These are phyloP conservation scores for Chelidonichthys spinosus DNA, from an alignment of 2,797 vertebrate species.

Conservation along the genomic window DNA sequence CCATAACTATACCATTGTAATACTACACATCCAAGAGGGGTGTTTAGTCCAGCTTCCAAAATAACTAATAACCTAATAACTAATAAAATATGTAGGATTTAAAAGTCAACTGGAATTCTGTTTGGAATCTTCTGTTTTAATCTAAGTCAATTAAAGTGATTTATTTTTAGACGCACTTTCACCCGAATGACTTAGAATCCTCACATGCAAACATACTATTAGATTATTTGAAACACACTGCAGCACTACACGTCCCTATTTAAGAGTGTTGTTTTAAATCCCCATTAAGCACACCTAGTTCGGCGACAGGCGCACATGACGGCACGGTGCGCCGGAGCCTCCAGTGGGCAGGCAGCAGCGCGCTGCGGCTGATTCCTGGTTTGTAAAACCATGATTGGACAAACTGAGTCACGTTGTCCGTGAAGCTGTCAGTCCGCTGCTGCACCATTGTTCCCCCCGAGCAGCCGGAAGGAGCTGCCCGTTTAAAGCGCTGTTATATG, in stretches of 20 bases:
- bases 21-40: not conserved
- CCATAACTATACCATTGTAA: not conserved
- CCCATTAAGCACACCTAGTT: not conserved
- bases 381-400: slow-evolving; percentile 76
- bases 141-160: not conserved
- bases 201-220: not conserved
- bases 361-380: slow-evolving; percentile 63
- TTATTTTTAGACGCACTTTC: not conserved
- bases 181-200: not conserved
- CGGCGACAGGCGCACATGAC: slow-evolving; percentile 39
- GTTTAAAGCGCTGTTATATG: slow-evolving; percentile 53
- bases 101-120: not conserved
- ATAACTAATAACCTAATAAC: not conserved
- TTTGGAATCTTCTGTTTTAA: not conserved
- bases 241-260: not conserved
- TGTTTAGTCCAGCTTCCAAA: not conserved
- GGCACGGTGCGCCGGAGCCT: not conserved
- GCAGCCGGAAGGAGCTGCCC: slow-evolving; percentile 78
- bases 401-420: slow-evolving; percentile 79
- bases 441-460: slow-evolving; percentile 86
- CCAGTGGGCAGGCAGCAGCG: slow-evolving; percentile 45
- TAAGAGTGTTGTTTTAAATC: not conserved
- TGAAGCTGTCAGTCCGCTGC: slow-evolving; percentile 79
- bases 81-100: not conserved
- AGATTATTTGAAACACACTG: not conserved